phyloP scores from a whole-genome alignment of 2,888 invertebrate genomes.

The Helobdella robusta region DNA sequence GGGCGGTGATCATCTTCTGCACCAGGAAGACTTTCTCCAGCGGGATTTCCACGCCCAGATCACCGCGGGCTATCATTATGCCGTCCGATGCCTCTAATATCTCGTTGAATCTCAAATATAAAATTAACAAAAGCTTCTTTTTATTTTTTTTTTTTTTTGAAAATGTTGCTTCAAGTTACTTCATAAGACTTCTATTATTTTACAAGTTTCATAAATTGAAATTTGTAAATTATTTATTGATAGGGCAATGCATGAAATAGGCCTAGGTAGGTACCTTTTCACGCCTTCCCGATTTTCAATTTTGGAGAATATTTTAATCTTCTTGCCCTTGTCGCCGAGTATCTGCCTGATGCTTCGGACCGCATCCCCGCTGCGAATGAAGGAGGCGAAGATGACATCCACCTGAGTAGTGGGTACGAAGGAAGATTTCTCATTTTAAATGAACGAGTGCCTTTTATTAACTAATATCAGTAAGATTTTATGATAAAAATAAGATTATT shows the following conservation, averaged over 20 bases:
- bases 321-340: conserved; percentile 65
- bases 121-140: neutral
- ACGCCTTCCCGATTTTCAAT: conserved; percentile 89
- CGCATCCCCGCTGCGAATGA: conserved; percentile 77
- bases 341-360: conserved; percentile 71
- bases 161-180: neutral
- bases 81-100: conserved; percentile 84
- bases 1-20: conserved; percentile 86
- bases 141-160: neutral
- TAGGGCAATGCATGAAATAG: neutral
- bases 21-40: conserved; percentile 73
- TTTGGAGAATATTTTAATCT: conserved; percentile 86
- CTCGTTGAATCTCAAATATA: conserved; percentile 59
- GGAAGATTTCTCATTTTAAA: too few relatives aligned
- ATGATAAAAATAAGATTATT: too few relatives aligned
- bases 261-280: conserved; percentile 10
- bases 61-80: conserved; percentile 91
- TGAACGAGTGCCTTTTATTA: too few relatives aligned
- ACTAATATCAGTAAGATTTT: too few relatives aligned
- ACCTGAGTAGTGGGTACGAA: too few relatives aligned
- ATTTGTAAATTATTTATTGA: too few relatives aligned
- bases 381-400: conserved; percentile 89
- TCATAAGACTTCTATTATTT: neutral
- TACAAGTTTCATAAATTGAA: too few relatives aligned
- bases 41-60: conserved; percentile 88